A percentile compares a stretch with the other conserved stretches of the same genome.
phyloP scores from a whole-genome alignment of 2,797 vertebrate genomes.

The Anableps anableps region DNA sequence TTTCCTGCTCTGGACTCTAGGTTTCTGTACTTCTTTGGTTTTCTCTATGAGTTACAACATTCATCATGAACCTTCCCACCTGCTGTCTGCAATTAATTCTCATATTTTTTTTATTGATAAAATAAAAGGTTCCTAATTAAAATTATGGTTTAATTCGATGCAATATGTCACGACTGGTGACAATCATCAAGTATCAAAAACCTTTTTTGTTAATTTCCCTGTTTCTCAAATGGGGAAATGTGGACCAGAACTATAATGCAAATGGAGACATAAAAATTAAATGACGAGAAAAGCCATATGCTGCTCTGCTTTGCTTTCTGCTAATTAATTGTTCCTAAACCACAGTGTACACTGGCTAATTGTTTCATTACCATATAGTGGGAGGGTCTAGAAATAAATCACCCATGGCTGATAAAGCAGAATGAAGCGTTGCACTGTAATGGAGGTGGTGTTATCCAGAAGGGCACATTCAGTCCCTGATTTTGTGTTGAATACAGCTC shows the following conservation, averaged over 20 bases:
- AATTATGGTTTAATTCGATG: neutral
- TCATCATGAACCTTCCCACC: neutral
- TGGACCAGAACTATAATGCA: neutral
- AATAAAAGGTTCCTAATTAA: neutral
- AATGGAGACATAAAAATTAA: conserved; percentile 7
- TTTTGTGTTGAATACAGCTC: conserved; percentile 37
- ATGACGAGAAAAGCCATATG: conserved; percentile 30
- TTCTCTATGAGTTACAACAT: neutral
- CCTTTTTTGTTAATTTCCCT: neutral
- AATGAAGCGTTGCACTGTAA: conserved; percentile 6
- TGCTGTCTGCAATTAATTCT: neutral
- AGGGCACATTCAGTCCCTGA: conserved; percentile 6
- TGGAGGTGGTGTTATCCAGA: conserved; percentile 24
- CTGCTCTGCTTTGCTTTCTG: conserved; percentile 1
- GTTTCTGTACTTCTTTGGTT: neutral
- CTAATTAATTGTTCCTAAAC: conserved; percentile 28
- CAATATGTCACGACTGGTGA: neutral
- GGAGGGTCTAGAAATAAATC: conserved; percentile 31
- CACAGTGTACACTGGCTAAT: conserved; percentile 19
- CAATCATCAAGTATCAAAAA: neutral
- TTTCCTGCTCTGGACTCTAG: neutral
- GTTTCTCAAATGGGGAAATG: neutral
- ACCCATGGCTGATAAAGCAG: conserved; percentile 11
- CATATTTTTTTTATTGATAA: neutral
- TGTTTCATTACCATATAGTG: conserved; percentile 34